A percentile compares a stretch with the other conserved stretches of the same genome.
Conservation (phyloP, 1,140 invertebrate genomes). For the Agrilus planipennis region DNA sequence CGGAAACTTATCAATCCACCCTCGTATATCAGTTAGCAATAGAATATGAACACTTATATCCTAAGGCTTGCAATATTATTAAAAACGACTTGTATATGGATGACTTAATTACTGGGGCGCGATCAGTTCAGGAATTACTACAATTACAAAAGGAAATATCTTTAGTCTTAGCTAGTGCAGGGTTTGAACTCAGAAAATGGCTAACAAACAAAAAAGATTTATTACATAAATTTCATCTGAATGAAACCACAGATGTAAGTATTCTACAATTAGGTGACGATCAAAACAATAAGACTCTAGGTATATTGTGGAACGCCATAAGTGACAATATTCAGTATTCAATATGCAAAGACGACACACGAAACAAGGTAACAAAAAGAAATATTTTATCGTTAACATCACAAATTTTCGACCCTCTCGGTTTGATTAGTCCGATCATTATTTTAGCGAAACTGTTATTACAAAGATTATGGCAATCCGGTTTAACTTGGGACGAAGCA, state of each 20-base stretch:
- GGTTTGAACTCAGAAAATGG: slow-evolving; percentile 1
- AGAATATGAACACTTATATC: too few species aligned
- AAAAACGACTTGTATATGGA: slow-evolving; percentile 23
- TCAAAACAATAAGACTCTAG: background rate
- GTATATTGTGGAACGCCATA: background rate
- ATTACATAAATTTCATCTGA: background rate
- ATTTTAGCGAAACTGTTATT: slow-evolving; percentile 33
- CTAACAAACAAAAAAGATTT: background rate
- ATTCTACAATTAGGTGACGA: background rate
- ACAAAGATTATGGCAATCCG: slow-evolving; percentile 29
- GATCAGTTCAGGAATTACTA: background rate
- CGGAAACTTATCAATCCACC: too few species aligned
- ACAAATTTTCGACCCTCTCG: background rate
- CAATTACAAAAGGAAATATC: background rate
- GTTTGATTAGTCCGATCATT: background rate
- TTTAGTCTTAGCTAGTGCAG: background rate
- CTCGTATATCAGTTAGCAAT: too few species aligned
- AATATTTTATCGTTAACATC: background rate
- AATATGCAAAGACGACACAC: background rate
- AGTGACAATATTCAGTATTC: background rate
- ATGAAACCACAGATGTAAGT: background rate
- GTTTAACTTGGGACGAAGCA: slow-evolving; percentile 30
- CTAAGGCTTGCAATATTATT: slow-evolving; percentile 7
- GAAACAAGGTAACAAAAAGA: background rate
- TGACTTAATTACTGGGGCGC: slow-evolving; percentile 18